phyloP scores from a whole-genome alignment of 2,113 vertebrate species.

The Solea solea region DNA sequence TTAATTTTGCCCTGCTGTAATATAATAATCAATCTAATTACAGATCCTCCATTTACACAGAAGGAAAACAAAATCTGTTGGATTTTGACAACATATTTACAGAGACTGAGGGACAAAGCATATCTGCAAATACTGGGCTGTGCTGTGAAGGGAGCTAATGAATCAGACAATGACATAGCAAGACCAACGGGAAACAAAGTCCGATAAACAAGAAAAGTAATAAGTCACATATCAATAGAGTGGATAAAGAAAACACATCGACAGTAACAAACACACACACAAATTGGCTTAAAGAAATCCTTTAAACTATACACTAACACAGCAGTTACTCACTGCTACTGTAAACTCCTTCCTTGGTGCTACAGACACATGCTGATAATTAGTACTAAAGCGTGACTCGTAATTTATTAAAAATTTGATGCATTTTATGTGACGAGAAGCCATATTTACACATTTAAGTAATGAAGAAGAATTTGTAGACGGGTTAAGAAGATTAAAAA shows the following conservation, averaged over 20 bases:
- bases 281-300: slow-evolving; percentile 21
- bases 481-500: no score
- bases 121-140: slow-evolving; percentile 77
- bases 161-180: slow-evolving; percentile 65
- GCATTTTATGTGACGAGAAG: not conserved
- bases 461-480: not conserved
- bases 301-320: slow-evolving; percentile 18
- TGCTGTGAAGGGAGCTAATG: slow-evolving; percentile 69
- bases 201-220: slow-evolving; percentile 60
- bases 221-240: slow-evolving; percentile 58
- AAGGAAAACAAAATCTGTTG: slow-evolving; percentile 58
- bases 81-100: slow-evolving; percentile 76
- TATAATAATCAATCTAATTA: slow-evolving; percentile 79
- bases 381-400: slow-evolving; percentile 3
- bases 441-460: not conserved
- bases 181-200: slow-evolving; percentile 43
- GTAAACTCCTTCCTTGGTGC: slow-evolving; percentile 1
- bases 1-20: slow-evolving; percentile 58
- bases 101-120: slow-evolving; percentile 65
- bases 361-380: slow-evolving; percentile 10
- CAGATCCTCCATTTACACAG: slow-evolving; percentile 57
- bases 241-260: slow-evolving; percentile 40
- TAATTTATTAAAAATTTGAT: slow-evolving; percentile 20
- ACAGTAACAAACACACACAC: slow-evolving; percentile 14
- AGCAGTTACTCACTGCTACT: not conserved